A percentile compares a stretch with the other conserved stretches of the same genome.
phyloP scores from a whole-genome alignment of 2,888 invertebrate genomes.

The Belgica antarctica region DNA sequence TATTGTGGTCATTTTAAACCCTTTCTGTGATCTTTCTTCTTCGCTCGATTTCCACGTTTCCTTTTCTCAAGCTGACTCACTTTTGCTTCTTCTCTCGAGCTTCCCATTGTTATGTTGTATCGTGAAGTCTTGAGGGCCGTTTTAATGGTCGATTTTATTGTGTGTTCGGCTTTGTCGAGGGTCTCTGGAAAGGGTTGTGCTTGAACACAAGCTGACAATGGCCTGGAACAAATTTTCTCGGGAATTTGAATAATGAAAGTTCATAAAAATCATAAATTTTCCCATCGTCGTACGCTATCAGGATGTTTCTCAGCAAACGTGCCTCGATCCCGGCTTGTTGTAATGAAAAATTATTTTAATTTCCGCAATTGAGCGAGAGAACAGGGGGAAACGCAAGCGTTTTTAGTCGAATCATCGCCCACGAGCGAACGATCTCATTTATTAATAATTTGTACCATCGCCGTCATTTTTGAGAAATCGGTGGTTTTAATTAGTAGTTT shows the following conservation, averaged over 20 bases:
- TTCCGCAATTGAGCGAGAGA: constrained; percentile 9
- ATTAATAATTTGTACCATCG: constrained; percentile 28
- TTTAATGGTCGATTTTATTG: constrained; percentile 31
- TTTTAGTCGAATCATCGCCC: constrained; percentile 28
- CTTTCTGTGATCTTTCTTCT: constrained; percentile 1
- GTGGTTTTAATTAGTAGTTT: constrained; percentile 44
- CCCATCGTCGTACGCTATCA: constrained; percentile 12
- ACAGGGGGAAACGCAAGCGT: too few relatives aligned
- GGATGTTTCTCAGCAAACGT: not conserved
- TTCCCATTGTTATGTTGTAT: not conserved
- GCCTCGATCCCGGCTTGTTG: not conserved
- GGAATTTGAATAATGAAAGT: constrained; percentile 36
- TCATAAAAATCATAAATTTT: constrained; percentile 39
- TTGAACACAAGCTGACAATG: constrained; percentile 42
- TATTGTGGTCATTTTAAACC: constrained; percentile 44
- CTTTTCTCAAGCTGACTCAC: constrained; percentile 41
- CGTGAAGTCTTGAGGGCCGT: constrained; percentile 28
- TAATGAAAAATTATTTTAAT: constrained; percentile 43
- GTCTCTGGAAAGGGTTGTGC: constrained; percentile 27
- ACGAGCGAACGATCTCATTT: not conserved
- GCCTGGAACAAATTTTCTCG: constrained; percentile 40
- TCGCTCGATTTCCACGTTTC: not conserved
- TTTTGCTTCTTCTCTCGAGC: not conserved
- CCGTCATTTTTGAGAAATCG: not conserved
- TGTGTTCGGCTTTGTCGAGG: not conserved